Evolutionary conservation across 2,113 vertebrate species (phyloP).

Genomic region (Vicugna pacos): DNA sequence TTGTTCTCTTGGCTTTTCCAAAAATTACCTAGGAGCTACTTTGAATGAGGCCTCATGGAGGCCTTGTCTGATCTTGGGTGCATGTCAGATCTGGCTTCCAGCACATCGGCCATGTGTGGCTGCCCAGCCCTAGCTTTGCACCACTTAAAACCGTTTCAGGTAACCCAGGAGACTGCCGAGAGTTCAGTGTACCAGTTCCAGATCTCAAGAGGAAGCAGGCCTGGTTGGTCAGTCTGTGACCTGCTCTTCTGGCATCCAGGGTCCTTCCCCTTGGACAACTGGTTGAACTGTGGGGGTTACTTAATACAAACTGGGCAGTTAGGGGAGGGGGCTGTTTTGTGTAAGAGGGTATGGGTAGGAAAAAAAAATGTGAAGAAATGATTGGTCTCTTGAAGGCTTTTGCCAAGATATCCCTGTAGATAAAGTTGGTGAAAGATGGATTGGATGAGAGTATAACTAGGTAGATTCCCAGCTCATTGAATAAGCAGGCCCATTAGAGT

Average conservation of each 20-base stretch:
- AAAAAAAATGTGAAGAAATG: slow-evolving; percentile 14
- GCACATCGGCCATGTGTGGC: not conserved
- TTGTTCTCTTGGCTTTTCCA: not conserved
- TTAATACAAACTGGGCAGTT: not conserved
- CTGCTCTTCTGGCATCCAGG: not conserved
- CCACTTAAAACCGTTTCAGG: not conserved
- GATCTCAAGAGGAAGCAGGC: not conserved
- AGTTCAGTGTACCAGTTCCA: not conserved
- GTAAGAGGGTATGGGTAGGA: not conserved
- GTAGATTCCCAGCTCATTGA: not conserved
- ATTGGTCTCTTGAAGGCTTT: not conserved
- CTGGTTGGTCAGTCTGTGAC: not conserved
- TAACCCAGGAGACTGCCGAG: not conserved
- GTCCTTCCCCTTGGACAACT: not conserved
- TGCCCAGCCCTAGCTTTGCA: not conserved
- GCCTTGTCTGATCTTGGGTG: not conserved
- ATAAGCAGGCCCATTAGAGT: not conserved
- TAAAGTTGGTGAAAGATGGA: slow-evolving; percentile 46
- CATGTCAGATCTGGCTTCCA: not conserved
- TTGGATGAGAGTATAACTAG: not conserved
- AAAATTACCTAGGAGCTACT: not conserved
- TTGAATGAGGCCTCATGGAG: not conserved
- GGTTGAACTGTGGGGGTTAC: not conserved
- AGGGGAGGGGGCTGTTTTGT: not conserved
- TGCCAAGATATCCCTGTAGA: slow-evolving; percentile 43